A percentile compares a stretch with the other conserved stretches of the same genome.
phyloP scores from a whole-genome alignment of 2,888 invertebrate species.

The Dusona sp. region DNA sequence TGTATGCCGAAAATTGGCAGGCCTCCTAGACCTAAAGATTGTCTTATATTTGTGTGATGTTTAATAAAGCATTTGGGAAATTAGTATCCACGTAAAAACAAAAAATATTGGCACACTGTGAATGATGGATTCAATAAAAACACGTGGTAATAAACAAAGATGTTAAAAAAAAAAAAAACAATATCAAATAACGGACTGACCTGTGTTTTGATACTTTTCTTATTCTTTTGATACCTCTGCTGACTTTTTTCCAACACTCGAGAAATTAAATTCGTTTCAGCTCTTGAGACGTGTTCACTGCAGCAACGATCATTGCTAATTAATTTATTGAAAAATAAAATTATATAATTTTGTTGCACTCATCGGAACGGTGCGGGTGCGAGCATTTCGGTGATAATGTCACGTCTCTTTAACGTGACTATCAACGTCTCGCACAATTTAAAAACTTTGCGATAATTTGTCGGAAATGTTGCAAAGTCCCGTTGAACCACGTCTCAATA shows the following conservation, averaged over 20 bases:
- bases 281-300: neutral
- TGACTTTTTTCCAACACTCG: neutral
- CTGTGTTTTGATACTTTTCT: neutral
- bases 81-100: neutral
- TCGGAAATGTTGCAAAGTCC: neutral
- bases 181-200: neutral
- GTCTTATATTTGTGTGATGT: neutral
- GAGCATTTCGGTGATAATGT: constrained; percentile 26
- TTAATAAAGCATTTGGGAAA: constrained; percentile 2
- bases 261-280: neutral
- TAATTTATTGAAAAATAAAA: neutral
- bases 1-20: constrained; percentile 8
- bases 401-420: constrained; percentile 23
- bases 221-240: neutral
- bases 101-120: neutral
- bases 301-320: neutral
- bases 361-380: neutral
- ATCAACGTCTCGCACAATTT: constrained; percentile 32
- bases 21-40: neutral
- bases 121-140: neutral
- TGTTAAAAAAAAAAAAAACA: neutral
- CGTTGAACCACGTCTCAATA: neutral
- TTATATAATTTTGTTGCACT: neutral
- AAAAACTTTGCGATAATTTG: constrained; percentile 32
- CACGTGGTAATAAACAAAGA: neutral